Conservation (phyloP, 2,797 vertebrate species). For the Myotis pilosus region DNA sequence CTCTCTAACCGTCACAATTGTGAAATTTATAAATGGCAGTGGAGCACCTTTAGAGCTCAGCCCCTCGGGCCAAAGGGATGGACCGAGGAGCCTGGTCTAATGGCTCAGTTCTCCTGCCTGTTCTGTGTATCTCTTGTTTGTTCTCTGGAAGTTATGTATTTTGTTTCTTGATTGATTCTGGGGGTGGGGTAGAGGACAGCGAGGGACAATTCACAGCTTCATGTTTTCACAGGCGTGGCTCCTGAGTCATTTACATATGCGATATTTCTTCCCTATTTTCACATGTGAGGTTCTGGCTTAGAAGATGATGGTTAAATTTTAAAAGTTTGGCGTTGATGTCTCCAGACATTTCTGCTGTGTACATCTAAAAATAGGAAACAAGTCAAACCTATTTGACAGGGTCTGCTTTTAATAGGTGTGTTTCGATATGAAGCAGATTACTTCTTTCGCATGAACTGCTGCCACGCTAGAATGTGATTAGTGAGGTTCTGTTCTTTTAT, state of each 20-base stretch:
- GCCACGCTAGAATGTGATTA: neutral
- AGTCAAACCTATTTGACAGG: neutral
- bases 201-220: neutral
- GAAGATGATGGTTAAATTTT: neutral
- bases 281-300: neutral
- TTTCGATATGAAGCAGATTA: neutral
- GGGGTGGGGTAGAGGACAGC: neutral
- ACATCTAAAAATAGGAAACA: slow-evolving; percentile 18
- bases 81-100: neutral
- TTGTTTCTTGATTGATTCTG: slow-evolving; percentile 2
- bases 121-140: neutral
- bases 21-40: slow-evolving; percentile 7
- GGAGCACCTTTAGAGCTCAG: neutral
- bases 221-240: slow-evolving; percentile 25
- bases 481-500: neutral
- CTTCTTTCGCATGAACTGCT: neutral
- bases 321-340: slow-evolving; percentile 25
- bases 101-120: neutral
- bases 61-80: neutral
- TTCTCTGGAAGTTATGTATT: slow-evolving; percentile 2
- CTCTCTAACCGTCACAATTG: slow-evolving; percentile 18
- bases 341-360: neutral
- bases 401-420: neutral
- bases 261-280: neutral
- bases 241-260: slow-evolving; percentile 5